These are phyloP conservation scores for Chaetoderma sp. DNA, from an alignment of 2,888 invertebrate genomes.

Conservation along the genomic window DNA sequence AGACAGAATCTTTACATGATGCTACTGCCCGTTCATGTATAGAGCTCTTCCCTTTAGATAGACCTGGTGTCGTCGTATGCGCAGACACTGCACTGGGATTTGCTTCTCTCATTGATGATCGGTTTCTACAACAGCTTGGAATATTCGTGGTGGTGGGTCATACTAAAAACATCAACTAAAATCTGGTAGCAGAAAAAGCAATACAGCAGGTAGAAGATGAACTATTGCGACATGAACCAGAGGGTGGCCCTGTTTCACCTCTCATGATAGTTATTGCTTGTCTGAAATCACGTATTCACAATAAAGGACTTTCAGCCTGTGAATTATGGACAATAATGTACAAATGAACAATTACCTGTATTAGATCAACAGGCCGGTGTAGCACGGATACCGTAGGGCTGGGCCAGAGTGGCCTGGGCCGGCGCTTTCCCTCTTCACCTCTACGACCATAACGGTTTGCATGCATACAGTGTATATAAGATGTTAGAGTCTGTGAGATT, in stretches of 20 bases:
- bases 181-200: constrained; percentile 45
- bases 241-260: constrained; percentile 18
- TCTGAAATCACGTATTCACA: constrained; percentile 38
- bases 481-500: too few relatives aligned
- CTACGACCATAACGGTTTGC: too few relatives aligned
- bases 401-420: too few relatives aligned
- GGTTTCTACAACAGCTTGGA: not conserved
- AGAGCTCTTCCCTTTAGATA: constrained; percentile 16
- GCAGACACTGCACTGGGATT: constrained; percentile 27
- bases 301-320: constrained; percentile 33
- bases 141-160: constrained; percentile 18
- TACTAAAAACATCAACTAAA: constrained; percentile 31
- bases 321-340: constrained; percentile 42
- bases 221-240: constrained; percentile 38
- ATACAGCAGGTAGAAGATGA: constrained; percentile 43
- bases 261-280: constrained; percentile 16
- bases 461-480: too few relatives aligned
- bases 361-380: constrained; percentile 15
- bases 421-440: too few relatives aligned
- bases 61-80: constrained; percentile 18
- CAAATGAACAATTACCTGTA: constrained; percentile 34
- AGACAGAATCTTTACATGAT: constrained; percentile 4
- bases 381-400: not conserved
- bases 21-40: not conserved
- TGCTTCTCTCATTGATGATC: constrained; percentile 16